Evolutionary conservation across 2,113 vertebrate genomes (phyloP).

Genomic region (Trachemys scripta): DNA sequence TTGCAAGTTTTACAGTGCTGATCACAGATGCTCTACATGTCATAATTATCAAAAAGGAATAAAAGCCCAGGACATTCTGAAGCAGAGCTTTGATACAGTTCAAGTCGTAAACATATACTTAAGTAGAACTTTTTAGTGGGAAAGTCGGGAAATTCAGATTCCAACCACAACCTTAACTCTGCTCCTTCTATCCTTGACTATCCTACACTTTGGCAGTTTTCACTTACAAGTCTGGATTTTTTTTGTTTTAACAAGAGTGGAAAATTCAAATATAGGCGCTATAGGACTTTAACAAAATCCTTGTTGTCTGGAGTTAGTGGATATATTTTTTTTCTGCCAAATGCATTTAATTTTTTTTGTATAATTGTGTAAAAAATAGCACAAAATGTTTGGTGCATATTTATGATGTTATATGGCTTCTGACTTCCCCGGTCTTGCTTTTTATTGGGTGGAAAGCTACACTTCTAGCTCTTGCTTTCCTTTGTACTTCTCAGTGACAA

Average conservation of each 20-base stretch:
- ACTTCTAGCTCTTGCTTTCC: not conserved
- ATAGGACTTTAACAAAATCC: not conserved
- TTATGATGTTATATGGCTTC: not conserved
- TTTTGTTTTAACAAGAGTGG: not conserved
- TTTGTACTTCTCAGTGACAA: not conserved
- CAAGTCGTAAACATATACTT: not conserved
- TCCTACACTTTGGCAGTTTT: not conserved
- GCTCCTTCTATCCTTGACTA: not conserved
- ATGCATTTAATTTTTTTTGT: not conserved
- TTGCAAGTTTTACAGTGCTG: not conserved
- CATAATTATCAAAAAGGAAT: not conserved
- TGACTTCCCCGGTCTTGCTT: not conserved
- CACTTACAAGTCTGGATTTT: not conserved
- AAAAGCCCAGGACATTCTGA: not conserved
- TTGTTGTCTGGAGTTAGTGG: not conserved
- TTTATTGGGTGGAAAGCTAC: not conserved
- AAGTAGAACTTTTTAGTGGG: not conserved
- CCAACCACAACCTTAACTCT: not conserved
- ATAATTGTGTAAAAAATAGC: not conserved
- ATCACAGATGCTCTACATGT: not conserved
- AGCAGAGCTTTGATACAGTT: not conserved
- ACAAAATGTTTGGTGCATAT: not conserved
- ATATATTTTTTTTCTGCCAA: not conserved
- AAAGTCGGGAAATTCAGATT: not conserved
- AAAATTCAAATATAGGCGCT: accelerated